phyloP scores from a whole-genome alignment of 2,888 invertebrate species.

The Pomacea canaliculata region DNA sequence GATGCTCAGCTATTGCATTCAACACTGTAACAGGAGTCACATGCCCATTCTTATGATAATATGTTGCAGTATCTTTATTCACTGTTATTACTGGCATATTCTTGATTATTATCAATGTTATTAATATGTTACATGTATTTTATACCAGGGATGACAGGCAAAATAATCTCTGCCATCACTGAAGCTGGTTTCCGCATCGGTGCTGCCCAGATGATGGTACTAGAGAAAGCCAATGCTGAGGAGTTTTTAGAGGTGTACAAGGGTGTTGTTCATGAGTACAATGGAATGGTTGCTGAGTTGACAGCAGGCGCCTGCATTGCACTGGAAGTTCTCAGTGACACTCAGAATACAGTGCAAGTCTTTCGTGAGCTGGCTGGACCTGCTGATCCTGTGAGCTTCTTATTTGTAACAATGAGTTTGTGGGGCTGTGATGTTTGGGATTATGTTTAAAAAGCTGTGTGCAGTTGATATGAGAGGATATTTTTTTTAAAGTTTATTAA shows the following conservation, averaged over 20 bases:
- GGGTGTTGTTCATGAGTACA: slow-evolving; percentile 75
- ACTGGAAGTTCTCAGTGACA: slow-evolving; percentile 78
- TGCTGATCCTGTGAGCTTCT: slow-evolving; percentile 82
- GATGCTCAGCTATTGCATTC: too few species aligned
- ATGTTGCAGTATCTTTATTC: too few species aligned
- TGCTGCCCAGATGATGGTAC: slow-evolving; percentile 80
- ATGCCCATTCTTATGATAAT: too few species aligned
- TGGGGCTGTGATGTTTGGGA: too few species aligned
- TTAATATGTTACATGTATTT: not conserved
- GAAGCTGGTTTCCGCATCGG: slow-evolving; percentile 84
- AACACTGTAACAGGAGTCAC: too few species aligned
- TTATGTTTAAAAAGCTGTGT: too few species aligned
- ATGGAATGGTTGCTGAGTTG: slow-evolving; percentile 82
- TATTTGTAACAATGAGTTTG: too few species aligned
- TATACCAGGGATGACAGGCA: slow-evolving; percentile 73
- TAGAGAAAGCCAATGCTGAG: slow-evolving; percentile 86
- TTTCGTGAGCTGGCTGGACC: slow-evolving; percentile 91
- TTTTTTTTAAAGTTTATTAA: too few species aligned
- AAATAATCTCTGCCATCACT: slow-evolving; percentile 80
- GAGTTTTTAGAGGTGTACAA: slow-evolving; percentile 95
- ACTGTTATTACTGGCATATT: too few species aligned
- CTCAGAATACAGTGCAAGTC: slow-evolving; percentile 59
- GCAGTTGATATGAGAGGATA: too few species aligned
- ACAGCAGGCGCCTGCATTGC: slow-evolving; percentile 88
- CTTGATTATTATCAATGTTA: too few species aligned